Base-by-base conservation (phyloP, 2,113 vertebrate genomes). In the Natator depressus region DNA sequence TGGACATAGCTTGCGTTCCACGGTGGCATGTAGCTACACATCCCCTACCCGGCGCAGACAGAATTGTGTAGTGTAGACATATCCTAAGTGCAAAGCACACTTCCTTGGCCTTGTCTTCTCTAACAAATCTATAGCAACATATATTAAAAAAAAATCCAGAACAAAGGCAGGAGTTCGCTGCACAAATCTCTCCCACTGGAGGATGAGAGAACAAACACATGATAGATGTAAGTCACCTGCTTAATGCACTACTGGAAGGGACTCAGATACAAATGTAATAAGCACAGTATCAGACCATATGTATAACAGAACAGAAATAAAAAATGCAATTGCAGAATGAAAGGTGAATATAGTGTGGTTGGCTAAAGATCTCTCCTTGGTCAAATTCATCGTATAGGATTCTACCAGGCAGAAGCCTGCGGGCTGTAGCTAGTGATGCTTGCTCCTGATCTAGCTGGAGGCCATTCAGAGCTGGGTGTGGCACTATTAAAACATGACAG, bases 321-420 rank as follows among this genome's bases (percentile, higher is more conserved):
- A 46, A 91, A 95, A 59, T 5, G 14, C 14, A 8, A 5, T 17
- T 12, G 16, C 49, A 0, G 5, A 22, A 10, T 53, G 53, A 87
- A 82, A 83, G 19, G 6, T 6, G 47, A 82, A n/a, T 25, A 35
- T 3, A n/a, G 1, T 79, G 27, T 91, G 49, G 19, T 10, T 35
- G 12, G 62, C 11, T 38, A 5, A 65, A 72, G 46, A 5, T 72
- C 87, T 96, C 19, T 4, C 59, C 69, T 38, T 82, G 57, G 10
- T 78, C 13, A 20, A 6, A 20, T 72, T 89, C 27, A 24, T 83
- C 24, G 10, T 6, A n/a, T 0, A 0, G 2, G 6, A 16, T 38
- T 24, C 55, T 0, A 0, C 6, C 50, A 27, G 12, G 49, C 2
- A 6, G 11, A 89, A 90, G 3, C 42, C 24, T 46, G 10, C 24